Base-by-base conservation (phyloP, 1,140 invertebrate species). In the Apis florea region DNA sequence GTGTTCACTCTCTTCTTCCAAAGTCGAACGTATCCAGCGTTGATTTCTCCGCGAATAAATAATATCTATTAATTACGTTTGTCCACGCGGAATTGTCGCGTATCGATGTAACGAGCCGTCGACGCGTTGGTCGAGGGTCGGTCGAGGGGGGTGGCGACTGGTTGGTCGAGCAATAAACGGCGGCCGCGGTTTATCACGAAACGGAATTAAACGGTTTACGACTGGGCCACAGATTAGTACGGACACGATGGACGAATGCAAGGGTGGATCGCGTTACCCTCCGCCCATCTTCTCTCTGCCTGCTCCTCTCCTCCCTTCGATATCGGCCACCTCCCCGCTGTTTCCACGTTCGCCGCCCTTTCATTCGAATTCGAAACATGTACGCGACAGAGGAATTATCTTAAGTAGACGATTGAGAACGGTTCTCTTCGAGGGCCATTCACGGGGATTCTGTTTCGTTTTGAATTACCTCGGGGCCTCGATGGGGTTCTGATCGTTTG, bases 131-230 rank as follows among this genome's bases (percentile, higher is more conserved):
- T 40, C 49, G 5, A 72, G 61, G 51, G 66, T 11, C 12, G 53
- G 40, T 31, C 53, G 26, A 13, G 13, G 56, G 68, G 26, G 82
- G 82, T 49, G 61, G 73, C 54, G 79, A 51, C 63, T 54, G 78
- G 40, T 58, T 75, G 66, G 78, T 81, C 76, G 82, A 84, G 89
- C 87, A 89, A 90, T 91, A 91, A 90, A 90, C 90, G 87, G 84
- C 85, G 84, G 85, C 83, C 89, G 87, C 92, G 90, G 92, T 93
- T 93, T 93, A 93, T 93, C 92, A 91, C 92, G 89, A 93, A 92
- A 92, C 92, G 92, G 92, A 93, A 93, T 93, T 93, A 93, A 93
- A 93, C 92, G 91, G 90, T 93, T 93, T 93, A 93, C 92, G 93
- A 93, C 91, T 93, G 91, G 89, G 92, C 93, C 91, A 92, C 92